Base-by-base conservation (phyloP, 2,113 vertebrate genomes). In the Notarius quadriscutis region DNA sequence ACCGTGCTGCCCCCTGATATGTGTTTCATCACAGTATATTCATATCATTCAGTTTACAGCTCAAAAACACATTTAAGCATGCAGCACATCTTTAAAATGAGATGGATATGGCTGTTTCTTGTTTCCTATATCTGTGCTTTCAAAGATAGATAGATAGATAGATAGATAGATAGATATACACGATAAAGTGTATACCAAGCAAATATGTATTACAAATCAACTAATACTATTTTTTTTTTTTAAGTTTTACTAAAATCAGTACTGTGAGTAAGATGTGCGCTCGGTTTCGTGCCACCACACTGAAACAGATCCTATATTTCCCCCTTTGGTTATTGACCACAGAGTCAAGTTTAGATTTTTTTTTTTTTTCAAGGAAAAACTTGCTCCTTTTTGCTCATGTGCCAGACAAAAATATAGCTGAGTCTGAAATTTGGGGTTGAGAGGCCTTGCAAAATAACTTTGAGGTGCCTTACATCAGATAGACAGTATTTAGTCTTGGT, bases 341-440 rank as follows among this genome's bases (percentile, higher is more conserved):
- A 85, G 55, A 83, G 78, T 82, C 78, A 81, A 48, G 77, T 88
- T 85, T 87, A 82, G 87, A 81, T 75, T 85, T 75, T 85, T 50
- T 50, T 85, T 50, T 50, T 71, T 15, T 30, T 5, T 5, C 4
- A 9, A 11, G 67, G 67, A 63, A 77, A 84, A 6, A 20, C 55
- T 67, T 10, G 4, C 10, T 69, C 65, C 12, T 41, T 18, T 74
- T 74, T 74, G 30, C 34, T 74, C 34, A 78, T 51, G 2, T 48
- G 17, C 10, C 58, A 82, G n/a, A 87, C 81, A 30, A 67, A 82
- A 53, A 60, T 81, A 75, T 17, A 62, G 22, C 74, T 30, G 60
- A 14, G 30, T 67, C 27, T 84, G 2, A 55, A 51, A 55, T 14
- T 79, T 80, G 17, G 8, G 12, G 51, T 58, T 58, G n/a, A 67